These are phyloP conservation scores for Caenorhabditis doughertyi DNA, from an alignment of 2,888 invertebrate genomes.

Conservation along the genomic window DNA sequence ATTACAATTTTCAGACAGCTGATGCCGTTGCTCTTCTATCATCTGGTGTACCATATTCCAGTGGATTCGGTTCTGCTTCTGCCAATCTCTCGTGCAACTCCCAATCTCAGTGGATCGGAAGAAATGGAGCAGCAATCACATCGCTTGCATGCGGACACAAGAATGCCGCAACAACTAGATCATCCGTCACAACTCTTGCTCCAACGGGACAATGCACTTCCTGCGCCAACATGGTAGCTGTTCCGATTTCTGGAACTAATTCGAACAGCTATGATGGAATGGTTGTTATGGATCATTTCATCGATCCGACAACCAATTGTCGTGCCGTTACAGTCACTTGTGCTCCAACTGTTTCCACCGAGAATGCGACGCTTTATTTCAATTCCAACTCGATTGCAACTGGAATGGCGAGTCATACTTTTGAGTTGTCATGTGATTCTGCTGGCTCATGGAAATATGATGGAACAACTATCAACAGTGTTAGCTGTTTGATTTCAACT, in stretches of 20 bases:
- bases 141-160: conserved; percentile 54
- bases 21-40: conserved; percentile 52
- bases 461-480: conserved; percentile 21
- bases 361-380: conserved; percentile 57
- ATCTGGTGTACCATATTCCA: conserved; percentile 17
- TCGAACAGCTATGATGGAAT: conserved; percentile 47
- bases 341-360: conserved; percentile 47
- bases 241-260: conserved; percentile 7
- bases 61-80: conserved; percentile 28
- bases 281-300: conserved; percentile 58
- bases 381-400: conserved; percentile 27
- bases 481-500: conserved; percentile 53
- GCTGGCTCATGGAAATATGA: conserved; percentile 24
- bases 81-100: conserved; percentile 55
- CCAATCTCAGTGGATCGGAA: conserved; percentile 38
- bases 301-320: conserved; percentile 44
- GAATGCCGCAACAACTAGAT: conserved; percentile 27
- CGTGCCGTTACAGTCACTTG: conserved; percentile 43
- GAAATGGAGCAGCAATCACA: conserved; percentile 18
- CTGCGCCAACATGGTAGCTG: conserved; percentile 48
- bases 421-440: conserved; percentile 37
- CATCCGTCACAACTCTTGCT: conserved; percentile 40
- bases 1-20: conserved; percentile 19
- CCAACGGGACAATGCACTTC: conserved; percentile 44
- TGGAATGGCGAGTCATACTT: conserved; percentile 28